Evolutionary conservation across 2,888 invertebrate species (phyloP), one percentile per base, ranked within the genome.

Genomic region (Hoplodrina ambigua): DNA sequence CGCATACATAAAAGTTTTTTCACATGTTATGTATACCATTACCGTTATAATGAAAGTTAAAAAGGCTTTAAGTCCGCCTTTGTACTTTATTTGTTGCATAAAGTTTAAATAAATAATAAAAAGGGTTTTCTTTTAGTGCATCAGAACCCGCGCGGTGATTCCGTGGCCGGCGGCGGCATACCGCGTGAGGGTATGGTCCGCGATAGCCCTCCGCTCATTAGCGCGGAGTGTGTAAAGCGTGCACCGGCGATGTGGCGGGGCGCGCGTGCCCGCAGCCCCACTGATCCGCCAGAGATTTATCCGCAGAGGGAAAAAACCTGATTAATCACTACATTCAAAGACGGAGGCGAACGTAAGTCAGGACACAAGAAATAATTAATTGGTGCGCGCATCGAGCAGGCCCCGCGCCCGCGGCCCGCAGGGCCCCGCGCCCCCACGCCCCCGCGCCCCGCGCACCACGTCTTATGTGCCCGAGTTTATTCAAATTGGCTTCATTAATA

Each of bases 281-380:
- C 57, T 82, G 71, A 82, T 82, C 84, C 82, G 72, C 80, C 81
- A 75, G 86, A 91, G 89, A 92, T 92, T 92, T 92, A 91, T 90
- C 88, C 80, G 80, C 46, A 60, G 57, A 61, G 75, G 85, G 86
- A 91, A 92, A 93, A 93, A 93, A 91, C 90, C 91, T 91, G 92
- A 93, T 93, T 93, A 93, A 93, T 93, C 89, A 89, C 91, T 89
- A 89, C 92, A 90, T 90, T 89, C 91, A 89, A 91, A 92, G 92
- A 89, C 87, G 92, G 88, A 89, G 89, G 89, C 90, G 87, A 90
- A 87, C 89, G 90, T 90, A 91, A 92, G 91, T 92, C 92, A 91
- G 87, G 89, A 86, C 90, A 88, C 90, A 91, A 92, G 92, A 93
- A 92, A 92, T 93, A 93, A 93, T 92, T 91, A 92, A 93, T 92